phyloP scores from a whole-genome alignment of 2,888 invertebrate genomes.

The Pomacea canaliculata region DNA sequence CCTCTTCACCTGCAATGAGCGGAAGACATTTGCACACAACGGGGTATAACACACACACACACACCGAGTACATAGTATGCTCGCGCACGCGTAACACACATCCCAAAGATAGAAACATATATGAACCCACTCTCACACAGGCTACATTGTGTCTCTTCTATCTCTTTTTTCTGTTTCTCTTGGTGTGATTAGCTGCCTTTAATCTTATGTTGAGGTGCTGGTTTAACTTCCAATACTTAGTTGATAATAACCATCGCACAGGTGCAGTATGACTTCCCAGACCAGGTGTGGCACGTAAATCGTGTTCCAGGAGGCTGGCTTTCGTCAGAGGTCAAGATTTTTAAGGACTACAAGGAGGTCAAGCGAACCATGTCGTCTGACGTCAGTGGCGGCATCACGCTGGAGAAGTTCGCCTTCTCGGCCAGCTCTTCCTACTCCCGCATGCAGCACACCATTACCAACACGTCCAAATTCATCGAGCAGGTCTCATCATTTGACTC shows the following conservation, averaged over 20 bases:
- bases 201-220: too few relatives aligned
- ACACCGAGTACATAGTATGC: not conserved
- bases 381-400: conserved; percentile 10
- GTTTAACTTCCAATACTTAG: too few relatives aligned
- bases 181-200: too few relatives aligned
- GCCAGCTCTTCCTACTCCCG: conserved; percentile 29
- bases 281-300: conserved; percentile 30
- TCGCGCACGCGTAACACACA: not conserved
- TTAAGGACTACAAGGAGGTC: conserved; percentile 28
- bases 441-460: conserved; percentile 29
- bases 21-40: not conserved
- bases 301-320: conserved; percentile 28
- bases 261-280: conserved; percentile 24
- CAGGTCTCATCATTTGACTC: conserved; percentile 26
- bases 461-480: conserved; percentile 25
- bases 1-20: conserved; percentile 24
- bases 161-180: too few relatives aligned
- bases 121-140: too few relatives aligned
- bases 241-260: not conserved
- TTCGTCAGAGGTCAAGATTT: conserved; percentile 21
- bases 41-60: not conserved
- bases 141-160: too few relatives aligned
- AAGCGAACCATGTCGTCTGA: conserved; percentile 14
- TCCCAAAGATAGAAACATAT: not conserved
- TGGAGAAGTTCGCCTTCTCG: conserved; percentile 33